phyloP scores from a whole-genome alignment of 2,888 invertebrate genomes.

The Laothoe populi region DNA sequence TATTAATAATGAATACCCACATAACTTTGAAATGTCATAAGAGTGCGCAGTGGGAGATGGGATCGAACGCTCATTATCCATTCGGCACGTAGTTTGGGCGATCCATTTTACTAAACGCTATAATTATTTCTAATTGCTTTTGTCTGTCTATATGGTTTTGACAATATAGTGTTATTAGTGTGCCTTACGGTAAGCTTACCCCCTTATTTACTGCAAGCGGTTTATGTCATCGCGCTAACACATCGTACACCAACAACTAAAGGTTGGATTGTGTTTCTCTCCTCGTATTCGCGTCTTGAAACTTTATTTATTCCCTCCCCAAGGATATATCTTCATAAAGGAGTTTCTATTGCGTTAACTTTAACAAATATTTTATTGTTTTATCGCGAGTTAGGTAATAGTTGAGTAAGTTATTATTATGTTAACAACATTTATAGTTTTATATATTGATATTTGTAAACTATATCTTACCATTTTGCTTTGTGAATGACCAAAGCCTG shows the following conservation, averaged over 20 bases:
- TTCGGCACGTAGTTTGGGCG: too few species aligned
- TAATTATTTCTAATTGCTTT: too few species aligned
- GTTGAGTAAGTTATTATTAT: too few species aligned
- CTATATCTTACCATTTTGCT: too few species aligned
- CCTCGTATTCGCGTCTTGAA: constrained; percentile 12
- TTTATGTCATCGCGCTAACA: constrained; percentile 40
- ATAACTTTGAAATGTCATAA: too few species aligned
- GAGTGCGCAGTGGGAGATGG: too few species aligned
- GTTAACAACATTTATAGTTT: too few species aligned
- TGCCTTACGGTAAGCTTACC: constrained; percentile 32
- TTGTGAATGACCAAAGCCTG: background rate
- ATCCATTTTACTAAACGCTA: too few species aligned
- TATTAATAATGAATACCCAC: too few species aligned
- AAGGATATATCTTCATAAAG: constrained; percentile 19
- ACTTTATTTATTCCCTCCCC: constrained; percentile 23
- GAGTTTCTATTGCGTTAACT: constrained; percentile 20
- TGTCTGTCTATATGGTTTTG: background rate
- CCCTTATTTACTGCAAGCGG: constrained; percentile 58
- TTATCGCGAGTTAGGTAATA: background rate
- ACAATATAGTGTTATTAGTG: background rate
- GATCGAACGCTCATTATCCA: too few species aligned
- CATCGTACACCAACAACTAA: constrained; percentile 12
- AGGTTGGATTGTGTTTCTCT: constrained; percentile 23
- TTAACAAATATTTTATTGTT: constrained; percentile 23
- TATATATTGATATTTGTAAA: background rate